Evolutionary conservation across 2,797 vertebrate genomes (phyloP).

Genomic region (Pteropus rufus): DNA sequence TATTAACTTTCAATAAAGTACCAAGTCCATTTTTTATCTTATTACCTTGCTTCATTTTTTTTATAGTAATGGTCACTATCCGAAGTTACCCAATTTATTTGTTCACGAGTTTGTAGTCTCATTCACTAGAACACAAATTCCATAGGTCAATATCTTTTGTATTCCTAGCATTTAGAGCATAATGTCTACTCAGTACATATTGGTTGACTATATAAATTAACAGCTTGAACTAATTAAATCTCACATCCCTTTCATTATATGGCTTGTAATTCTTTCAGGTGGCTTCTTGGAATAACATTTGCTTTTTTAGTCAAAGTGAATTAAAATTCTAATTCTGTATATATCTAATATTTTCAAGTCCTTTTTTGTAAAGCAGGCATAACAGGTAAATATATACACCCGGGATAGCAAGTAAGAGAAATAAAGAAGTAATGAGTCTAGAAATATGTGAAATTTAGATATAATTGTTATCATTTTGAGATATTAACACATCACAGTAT

Average conservation of each 20-base stretch:
- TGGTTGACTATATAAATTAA: background rate
- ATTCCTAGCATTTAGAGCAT: background rate
- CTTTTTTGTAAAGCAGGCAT: background rate
- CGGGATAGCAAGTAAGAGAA: background rate
- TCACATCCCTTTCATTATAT: background rate
- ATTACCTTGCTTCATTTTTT: background rate
- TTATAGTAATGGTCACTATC: background rate
- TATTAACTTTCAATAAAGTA: background rate
- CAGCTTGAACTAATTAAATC: background rate
- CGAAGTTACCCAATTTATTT: background rate
- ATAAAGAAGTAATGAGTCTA: background rate
- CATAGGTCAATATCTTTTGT: background rate
- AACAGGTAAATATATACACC: background rate
- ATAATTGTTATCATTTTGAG: background rate
- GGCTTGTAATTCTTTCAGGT: background rate
- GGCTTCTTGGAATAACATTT: background rate
- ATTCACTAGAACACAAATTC: background rate
- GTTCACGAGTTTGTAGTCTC: background rate
- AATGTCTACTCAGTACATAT: background rate
- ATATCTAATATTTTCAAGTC: background rate
- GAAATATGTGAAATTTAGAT: background rate
- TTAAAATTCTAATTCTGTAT: background rate
- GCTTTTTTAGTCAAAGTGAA: background rate
- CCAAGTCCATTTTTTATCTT: background rate
- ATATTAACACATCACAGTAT: background rate